A percentile compares a stretch with the other conserved stretches of the same genome.
phyloP scores from a whole-genome alignment of 2,888 invertebrate species.

The Eupsilia transversa region DNA sequence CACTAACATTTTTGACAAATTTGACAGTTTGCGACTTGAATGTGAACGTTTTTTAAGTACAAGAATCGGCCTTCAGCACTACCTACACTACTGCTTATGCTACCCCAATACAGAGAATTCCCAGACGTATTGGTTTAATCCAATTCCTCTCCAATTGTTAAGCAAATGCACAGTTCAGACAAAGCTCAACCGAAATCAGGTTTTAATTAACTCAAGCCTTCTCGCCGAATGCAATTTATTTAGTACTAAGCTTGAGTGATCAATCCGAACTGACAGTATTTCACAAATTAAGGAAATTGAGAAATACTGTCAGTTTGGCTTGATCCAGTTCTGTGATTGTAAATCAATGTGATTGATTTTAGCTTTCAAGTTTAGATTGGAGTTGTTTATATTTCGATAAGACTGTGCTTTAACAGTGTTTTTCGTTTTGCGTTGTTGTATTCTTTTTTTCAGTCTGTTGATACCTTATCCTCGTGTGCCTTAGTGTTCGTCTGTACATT shows the following conservation, averaged over 20 bases:
- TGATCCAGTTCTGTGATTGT: constrained; percentile 34
- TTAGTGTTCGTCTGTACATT: neutral
- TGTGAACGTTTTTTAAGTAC: too few species aligned
- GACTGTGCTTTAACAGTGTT: neutral
- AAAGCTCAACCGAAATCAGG: constrained; percentile 18
- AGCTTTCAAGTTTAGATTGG: constrained; percentile 32
- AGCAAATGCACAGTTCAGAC: constrained; percentile 25
- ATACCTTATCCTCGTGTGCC: neutral
- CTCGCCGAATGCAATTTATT: constrained; percentile 39
- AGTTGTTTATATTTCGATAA: constrained; percentile 17
- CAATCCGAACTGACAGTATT: constrained; percentile 1
- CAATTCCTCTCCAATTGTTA: constrained; percentile 25
- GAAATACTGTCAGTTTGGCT: constrained; percentile 14
- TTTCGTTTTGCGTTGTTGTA: neutral
- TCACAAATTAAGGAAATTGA: constrained; percentile 9
- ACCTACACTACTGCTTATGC: neutral
- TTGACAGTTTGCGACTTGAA: too few species aligned
- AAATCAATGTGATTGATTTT: constrained; percentile 31
- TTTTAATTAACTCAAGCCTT: constrained; percentile 48
- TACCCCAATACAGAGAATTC: constrained; percentile 17
- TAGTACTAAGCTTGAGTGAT: constrained; percentile 7
- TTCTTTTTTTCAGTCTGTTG: neutral
- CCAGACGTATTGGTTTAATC: constrained; percentile 6
- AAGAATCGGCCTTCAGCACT: too few species aligned
- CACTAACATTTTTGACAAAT: too few species aligned